A percentile compares a stretch with the other conserved stretches of the same genome.
phyloP scores from a whole-genome alignment of 1,140 invertebrate species.

The Tribolium madens region DNA sequence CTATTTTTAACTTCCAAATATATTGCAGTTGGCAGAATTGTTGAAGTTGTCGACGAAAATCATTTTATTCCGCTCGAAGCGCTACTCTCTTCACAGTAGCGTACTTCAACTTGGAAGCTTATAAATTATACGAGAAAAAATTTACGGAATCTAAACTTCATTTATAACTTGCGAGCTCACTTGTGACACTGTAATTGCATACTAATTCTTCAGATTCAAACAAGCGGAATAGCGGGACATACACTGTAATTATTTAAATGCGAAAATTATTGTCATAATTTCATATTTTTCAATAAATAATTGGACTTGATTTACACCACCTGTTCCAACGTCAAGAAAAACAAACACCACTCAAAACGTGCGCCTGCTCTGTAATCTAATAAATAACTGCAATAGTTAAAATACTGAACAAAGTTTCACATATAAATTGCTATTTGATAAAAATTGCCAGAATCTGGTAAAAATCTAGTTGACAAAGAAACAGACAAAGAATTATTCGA shows the following conservation, averaged over 20 bases:
- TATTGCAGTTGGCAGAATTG: constrained; percentile 50
- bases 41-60: constrained; percentile 48
- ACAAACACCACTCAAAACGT: too few relatives aligned
- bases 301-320: too few relatives aligned
- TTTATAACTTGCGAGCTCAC: neutral
- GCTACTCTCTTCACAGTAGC: constrained; percentile 6
- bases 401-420: too few relatives aligned
- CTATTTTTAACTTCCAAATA: constrained; percentile 52
- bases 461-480: too few relatives aligned
- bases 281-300: neutral
- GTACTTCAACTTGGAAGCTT: constrained; percentile 14
- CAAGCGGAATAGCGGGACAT: constrained; percentile 4
- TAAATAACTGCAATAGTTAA: too few relatives aligned
- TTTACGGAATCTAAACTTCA: constrained; percentile 19
- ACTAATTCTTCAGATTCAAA: neutral
- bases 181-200: constrained; percentile 3
- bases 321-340: too few relatives aligned
- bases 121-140: constrained; percentile 38
- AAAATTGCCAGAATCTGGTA: too few relatives aligned
- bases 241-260: neutral
- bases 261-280: neutral
- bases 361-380: too few relatives aligned
- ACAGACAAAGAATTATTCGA: too few relatives aligned
- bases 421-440: too few relatives aligned
- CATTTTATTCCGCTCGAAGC: constrained; percentile 35